Evolutionary conservation across 2,888 invertebrate species (phyloP), one percentile per base, ranked within the genome.

Genomic region (Mesoligia furuncula): DNA sequence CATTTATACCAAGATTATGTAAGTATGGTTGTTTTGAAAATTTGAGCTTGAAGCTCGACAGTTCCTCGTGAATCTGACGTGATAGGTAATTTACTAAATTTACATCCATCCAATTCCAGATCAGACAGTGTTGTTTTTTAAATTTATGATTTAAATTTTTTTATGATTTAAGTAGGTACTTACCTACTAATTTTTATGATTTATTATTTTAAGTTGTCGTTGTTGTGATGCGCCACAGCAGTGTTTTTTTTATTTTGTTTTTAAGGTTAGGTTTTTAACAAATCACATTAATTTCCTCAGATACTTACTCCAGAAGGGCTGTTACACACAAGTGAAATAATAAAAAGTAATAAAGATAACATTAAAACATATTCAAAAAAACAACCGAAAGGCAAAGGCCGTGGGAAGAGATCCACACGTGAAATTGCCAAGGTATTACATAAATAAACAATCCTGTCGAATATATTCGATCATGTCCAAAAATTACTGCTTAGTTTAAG

Each of bases 1-100:
- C 65, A 85, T 64, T 73, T 84, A 67, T 79, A 75, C n/a, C 73
- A 61, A 36, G 78, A 84, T 73, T 76, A 84, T 71, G 90, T 90
- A 77, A 88, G 88, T 83, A 80, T 4, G 13, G 24, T 59, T 73
- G 45, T 57, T 64, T 65, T 65, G 2, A 51, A 57, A 31, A 31
- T 31, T 31, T 4, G 31, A 31, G 0, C 31, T 31, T 31, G 31
- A 31, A 31, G 31, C 31, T 31, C 31, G 2, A 31, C 2, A 48
- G 57, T 51, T 51, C 51, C 51, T 51, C 8, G 8, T 20, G 54
- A 20, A 24, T 57, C 15, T 51, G 31, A 42, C n/a, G 13, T 74
- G n/a, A 31, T 27, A 17, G 15, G 54, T 54, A 36, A 17, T 72
- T 61, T 39, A 27, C 4, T 31, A n/a, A n/a, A n/a, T n/a, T n/a